phyloP scores from a whole-genome alignment of 2,797 vertebrate genomes.

The Sarcophilus harrisii region DNA sequence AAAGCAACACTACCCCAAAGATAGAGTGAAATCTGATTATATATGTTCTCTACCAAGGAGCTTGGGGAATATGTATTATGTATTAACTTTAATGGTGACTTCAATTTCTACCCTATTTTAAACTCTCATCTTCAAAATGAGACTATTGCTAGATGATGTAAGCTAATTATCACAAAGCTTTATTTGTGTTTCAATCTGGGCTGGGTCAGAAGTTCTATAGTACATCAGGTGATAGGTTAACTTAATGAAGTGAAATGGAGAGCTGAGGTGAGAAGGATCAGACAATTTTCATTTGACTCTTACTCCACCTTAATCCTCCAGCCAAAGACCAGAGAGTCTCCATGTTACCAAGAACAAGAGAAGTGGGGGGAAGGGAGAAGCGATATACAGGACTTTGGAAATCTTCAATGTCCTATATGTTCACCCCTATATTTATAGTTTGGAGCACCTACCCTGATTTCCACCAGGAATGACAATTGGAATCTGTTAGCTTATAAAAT shows the following conservation, averaged over 20 bases:
- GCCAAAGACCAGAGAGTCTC: not conserved
- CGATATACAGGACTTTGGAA: not conserved
- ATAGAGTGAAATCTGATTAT: not conserved
- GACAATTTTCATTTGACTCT: not conserved
- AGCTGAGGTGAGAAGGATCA: not conserved
- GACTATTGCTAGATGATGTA: not conserved
- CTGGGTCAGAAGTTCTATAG: not conserved
- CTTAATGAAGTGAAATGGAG: not conserved
- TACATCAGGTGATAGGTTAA: not conserved
- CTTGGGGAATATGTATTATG: conserved; percentile 6
- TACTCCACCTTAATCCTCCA: conserved; percentile 22
- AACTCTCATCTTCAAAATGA: conserved; percentile 20
- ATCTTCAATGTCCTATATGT: conserved; percentile 9
- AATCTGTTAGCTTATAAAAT: conserved; percentile 64
- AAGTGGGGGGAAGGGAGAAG: not conserved
- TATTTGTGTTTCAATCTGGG: conserved; percentile 19
- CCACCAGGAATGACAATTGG: conserved; percentile 44
- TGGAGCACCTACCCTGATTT: conserved; percentile 25
- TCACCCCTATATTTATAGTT: conserved; percentile 57
- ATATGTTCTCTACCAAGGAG: conserved; percentile 4
- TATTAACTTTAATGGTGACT: conserved; percentile 7
- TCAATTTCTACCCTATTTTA: conserved; percentile 3
- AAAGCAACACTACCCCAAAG: not conserved
- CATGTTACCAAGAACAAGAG: not conserved
- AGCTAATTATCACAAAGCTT: not conserved